Conservation (phyloP, 2,797 vertebrate species). For the Tamandua tetradactyla region DNA sequence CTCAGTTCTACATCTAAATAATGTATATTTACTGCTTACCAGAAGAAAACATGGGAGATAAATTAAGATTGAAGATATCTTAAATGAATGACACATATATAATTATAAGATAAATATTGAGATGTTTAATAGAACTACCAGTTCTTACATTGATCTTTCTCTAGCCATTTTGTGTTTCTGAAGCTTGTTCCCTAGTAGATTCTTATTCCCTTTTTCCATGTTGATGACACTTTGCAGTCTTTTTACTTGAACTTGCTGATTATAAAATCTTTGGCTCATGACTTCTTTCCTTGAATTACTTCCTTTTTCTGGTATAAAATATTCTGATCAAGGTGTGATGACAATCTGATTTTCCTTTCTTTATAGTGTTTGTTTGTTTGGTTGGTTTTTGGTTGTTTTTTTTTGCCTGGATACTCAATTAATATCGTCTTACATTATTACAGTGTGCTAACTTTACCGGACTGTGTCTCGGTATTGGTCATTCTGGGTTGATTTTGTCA, state of each 20-base stretch:
- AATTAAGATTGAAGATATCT: too few relatives aligned
- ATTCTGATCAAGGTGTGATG: conserved; percentile 12
- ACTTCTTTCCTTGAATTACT: neutral
- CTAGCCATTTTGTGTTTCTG: neutral
- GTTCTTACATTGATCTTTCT: neutral
- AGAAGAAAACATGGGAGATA: too few relatives aligned
- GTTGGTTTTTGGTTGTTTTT: neutral
- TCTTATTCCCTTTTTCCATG: neutral
- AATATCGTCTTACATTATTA: neutral
- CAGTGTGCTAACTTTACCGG: neutral
- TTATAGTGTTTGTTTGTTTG: neutral
- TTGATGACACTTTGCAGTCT: neutral
- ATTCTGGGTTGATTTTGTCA: neutral
- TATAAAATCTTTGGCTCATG: neutral
- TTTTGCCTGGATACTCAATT: neutral
- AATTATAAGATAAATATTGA: too few relatives aligned
- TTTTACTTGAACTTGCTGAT: neutral
- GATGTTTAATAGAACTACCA: too few relatives aligned
- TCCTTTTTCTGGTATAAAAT: neutral
- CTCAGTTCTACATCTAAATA: neutral
- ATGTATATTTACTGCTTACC: neutral
- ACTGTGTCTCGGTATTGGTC: neutral
- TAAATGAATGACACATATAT: too few relatives aligned
- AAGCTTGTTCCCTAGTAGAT: neutral
- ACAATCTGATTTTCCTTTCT: conserved; percentile 28